Evolutionary conservation across 2,797 vertebrate species (phyloP), one percentile per base, ranked within the genome.

Genomic region (Artibeus jamaicensis): DNA sequence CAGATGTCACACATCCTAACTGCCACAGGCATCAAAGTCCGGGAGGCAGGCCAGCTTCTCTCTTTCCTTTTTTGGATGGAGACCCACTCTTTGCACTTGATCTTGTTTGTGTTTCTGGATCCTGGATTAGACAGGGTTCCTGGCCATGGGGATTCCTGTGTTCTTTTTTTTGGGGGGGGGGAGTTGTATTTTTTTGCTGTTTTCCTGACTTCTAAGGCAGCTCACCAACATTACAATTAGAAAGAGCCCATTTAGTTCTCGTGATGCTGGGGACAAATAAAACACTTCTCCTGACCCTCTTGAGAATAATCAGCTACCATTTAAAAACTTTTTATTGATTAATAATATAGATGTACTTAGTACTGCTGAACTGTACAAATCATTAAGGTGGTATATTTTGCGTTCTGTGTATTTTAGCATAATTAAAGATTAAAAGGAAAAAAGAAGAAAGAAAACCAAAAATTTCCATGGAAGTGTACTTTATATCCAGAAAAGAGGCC

Each of bases 51-150:
- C 76, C 55, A 37, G 71, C 26, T 15, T 39, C 11, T 26, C 59
- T n/a, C 14, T 11, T 73, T 93, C 77, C 87, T 92, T 82, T 89
- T 90, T 79, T 87, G 88, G 93, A n/a, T 48, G 79, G 91, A 88
- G 70, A 67, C 24, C 0, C 29, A 48, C 39, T 84, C 89, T 92
- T 84, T 73, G 81, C 21, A 3, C 46, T 96, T 79, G 87, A 86
- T 76, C 62, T 86, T 39, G 34, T 73, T 67, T 94, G 90, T 24
- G 57, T 62, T 92, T 84, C 50, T 57, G 18, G 59, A 19, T 37
- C 39, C 19, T 16, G 29, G 82, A 91, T 55, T 24, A 93, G 71
- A 89, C 16, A n/a, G 32, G 15, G 22, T 79, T 89, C 44, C 93
- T 78, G 50, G 71, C n/a, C 19, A 11, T n/a, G 22, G 68, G 6